A percentile compares a stretch with the other conserved stretches of the same genome.
Conservation (phyloP, 2,888 invertebrate species). For the Sympetrum striolatum region DNA sequence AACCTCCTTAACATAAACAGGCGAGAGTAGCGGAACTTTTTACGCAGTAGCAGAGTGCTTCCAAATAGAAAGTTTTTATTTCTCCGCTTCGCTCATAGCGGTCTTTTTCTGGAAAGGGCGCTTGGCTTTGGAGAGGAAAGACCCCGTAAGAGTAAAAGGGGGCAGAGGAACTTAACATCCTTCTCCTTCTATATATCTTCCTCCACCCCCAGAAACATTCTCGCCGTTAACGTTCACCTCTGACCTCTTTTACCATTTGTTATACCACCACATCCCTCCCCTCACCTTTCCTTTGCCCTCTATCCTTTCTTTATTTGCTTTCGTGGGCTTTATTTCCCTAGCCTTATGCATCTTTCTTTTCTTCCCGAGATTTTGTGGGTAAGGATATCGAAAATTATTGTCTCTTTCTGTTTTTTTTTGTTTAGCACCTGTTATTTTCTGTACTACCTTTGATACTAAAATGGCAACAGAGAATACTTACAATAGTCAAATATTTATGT, state of each 20-base stretch:
- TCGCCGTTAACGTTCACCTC: background rate
- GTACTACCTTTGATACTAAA: too few species aligned
- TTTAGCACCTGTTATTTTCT: too few species aligned
- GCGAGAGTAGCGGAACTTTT: background rate
- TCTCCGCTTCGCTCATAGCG: background rate
- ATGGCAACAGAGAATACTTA: too few species aligned
- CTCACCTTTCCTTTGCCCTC: background rate
- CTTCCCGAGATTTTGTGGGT: too few species aligned
- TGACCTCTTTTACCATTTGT: background rate
- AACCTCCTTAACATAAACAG: background rate
- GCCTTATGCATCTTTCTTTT: too few species aligned
- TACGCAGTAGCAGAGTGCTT: background rate
- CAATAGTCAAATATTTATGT: too few species aligned
- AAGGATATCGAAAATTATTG: too few species aligned
- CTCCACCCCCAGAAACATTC: background rate
- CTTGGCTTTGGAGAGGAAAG: background rate
- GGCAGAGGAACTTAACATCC: background rate
- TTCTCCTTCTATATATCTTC: background rate
- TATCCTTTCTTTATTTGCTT: background rate
- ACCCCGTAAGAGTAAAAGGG: background rate
- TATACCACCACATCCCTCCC: background rate
- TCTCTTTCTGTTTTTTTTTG: too few species aligned
- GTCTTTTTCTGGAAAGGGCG: background rate
- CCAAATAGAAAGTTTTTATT: background rate
- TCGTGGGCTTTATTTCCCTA: too few species aligned